Conservation (phyloP, 2,113 vertebrate species). For the Falco punctatus region DNA sequence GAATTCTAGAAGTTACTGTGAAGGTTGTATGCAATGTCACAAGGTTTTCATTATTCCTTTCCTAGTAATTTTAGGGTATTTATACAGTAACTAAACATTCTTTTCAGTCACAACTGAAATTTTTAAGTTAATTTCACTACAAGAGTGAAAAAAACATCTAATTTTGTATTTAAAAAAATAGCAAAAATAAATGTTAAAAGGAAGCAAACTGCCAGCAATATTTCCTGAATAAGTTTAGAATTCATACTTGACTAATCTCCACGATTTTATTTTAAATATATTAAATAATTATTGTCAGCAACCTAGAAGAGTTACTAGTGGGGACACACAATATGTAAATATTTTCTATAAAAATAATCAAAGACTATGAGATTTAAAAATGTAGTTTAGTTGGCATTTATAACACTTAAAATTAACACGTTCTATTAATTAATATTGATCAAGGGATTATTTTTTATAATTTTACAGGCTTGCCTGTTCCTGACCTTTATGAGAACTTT, state of each 20-base stretch:
- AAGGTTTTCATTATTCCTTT: neutral
- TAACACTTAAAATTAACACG: neutral
- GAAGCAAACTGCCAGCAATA: neutral
- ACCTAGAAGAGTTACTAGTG: neutral
- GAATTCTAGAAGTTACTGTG: neutral
- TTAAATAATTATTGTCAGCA: neutral
- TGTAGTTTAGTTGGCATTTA: neutral
- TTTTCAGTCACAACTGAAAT: neutral
- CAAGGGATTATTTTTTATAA: neutral
- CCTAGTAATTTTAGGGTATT: neutral
- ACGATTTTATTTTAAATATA: neutral
- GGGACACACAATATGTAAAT: neutral
- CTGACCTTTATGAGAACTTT: neutral
- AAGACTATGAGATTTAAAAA: neutral
- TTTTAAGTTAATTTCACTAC: neutral
- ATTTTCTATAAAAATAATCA: neutral
- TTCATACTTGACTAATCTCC: neutral
- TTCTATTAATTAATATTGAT: neutral
- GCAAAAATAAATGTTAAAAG: neutral
- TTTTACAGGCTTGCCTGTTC: neutral
- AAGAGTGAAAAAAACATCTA: neutral
- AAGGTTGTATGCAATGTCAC: neutral
- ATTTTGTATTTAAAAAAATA: neutral
- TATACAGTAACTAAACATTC: neutral
- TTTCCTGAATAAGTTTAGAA: neutral